phyloP scores from a whole-genome alignment of 1,140 invertebrate species.

The Hylaeus volcanicus region DNA sequence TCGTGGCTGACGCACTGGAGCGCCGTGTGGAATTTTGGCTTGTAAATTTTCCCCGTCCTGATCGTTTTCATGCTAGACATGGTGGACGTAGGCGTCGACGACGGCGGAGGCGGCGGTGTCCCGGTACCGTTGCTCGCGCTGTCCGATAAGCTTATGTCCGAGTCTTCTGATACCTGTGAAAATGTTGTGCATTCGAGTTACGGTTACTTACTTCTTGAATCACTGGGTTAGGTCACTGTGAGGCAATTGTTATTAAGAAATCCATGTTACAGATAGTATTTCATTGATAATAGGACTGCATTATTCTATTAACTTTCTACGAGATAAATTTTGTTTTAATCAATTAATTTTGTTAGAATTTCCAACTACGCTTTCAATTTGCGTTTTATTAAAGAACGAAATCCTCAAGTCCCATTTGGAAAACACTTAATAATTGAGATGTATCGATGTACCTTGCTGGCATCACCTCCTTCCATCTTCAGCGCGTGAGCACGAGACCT shows the following conservation, averaged over 20 bases:
- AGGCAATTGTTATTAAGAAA: too few species aligned
- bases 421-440: too few species aligned
- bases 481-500: constrained; percentile 90
- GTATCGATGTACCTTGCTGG: constrained; percentile 70
- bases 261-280: too few species aligned
- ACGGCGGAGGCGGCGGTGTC: constrained; percentile 72
- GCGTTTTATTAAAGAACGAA: too few species aligned
- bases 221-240: too few species aligned
- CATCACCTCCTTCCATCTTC: constrained; percentile 83
- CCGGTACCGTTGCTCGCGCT: constrained; percentile 77
- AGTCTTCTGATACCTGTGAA: constrained; percentile 75
- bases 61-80: constrained; percentile 70
- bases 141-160: constrained; percentile 77
- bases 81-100: constrained; percentile 51
- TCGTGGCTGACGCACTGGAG: constrained; percentile 78
- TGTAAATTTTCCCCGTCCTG: constrained; percentile 86
- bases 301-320: too few species aligned
- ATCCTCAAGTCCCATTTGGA: too few species aligned
- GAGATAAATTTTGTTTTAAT: too few species aligned
- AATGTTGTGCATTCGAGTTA: neutral
- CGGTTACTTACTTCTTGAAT: too few species aligned
- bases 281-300: too few species aligned
- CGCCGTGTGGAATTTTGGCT: constrained; percentile 89
- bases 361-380: too few species aligned
- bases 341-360: too few species aligned